Evolutionary conservation across 2,113 vertebrate genomes (phyloP), one percentile per base, ranked within the genome.

Genomic region (Rhodinocichla rosea): DNA sequence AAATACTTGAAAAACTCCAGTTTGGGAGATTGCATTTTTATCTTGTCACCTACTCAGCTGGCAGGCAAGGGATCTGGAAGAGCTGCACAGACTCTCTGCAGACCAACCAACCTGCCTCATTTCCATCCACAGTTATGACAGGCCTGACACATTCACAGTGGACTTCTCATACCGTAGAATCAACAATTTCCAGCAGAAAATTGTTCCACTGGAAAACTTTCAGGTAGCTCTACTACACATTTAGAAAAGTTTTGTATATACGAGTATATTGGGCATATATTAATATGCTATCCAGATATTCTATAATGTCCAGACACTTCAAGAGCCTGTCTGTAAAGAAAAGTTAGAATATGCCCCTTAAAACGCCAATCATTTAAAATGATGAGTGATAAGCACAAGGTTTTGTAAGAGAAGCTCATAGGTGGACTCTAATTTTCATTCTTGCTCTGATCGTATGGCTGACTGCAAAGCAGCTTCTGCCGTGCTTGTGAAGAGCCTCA

Each of bases 71-170:
- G 57, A 96, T 62, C 80, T 57, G 57, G n/a, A 83, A 87, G 45
- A 68, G 42, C 64, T 10, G 5, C 68, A 92, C 6, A 8, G 64
- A 13, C 28, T 82, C 67, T 92, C 87, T 79, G 42, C 69, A 87
- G 63, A 89, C 65, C 10, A 1, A 80, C 49, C 63, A 86, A 78
- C 53, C 52, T 90, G 80, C 49, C 35, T 93, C 37, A 50, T 90
- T 71, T 95, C 76, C 80, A 96, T 92, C 83, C 89, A 89, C 74
- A 71, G 28, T 32, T 90, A 53, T 94, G 83, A 95, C 86, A 96
- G 57, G 50, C 53, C 57, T 82, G 76, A 94, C 84, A 84, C 9
- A 0, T 73, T 95, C 74, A 73, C 45, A 83, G 49, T 37, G 53
- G 85, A 95, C 57, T 85, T 76, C 45, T 73, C 78, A 93, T 45